Conservation (phyloP, 2,113 vertebrate genomes). For the Pleuronectes platessa region DNA sequence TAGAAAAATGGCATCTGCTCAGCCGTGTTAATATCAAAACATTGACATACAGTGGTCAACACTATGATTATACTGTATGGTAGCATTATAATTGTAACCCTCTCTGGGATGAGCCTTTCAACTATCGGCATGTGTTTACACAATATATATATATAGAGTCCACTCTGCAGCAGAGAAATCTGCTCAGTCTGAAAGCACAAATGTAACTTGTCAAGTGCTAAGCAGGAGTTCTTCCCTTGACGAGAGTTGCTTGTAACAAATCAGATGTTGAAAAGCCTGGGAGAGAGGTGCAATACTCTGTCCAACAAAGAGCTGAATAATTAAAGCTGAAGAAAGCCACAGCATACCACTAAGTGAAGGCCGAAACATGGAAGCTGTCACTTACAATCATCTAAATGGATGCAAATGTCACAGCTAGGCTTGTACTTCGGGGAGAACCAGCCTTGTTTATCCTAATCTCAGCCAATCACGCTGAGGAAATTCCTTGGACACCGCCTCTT, state of each 20-base stretch:
- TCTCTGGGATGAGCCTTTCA: constrained; percentile 19
- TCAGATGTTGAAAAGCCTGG: constrained; percentile 64
- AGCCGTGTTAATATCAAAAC: constrained; percentile 8
- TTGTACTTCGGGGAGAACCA: constrained; percentile 47
- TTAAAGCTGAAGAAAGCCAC: constrained; percentile 59
- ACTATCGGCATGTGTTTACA: constrained; percentile 7
- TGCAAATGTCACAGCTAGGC: constrained; percentile 68
- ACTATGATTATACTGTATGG: neutral
- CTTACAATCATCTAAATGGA: constrained; percentile 73
- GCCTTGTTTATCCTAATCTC: constrained; percentile 58
- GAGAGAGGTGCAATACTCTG: constrained; percentile 66
- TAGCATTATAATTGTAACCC: neutral
- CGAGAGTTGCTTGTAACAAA: constrained; percentile 55
- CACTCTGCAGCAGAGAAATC: neutral
- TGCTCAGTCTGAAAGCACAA: neutral
- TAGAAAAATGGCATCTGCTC: constrained; percentile 7
- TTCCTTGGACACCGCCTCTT: constrained; percentile 52
- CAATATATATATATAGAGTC: neutral
- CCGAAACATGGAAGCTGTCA: constrained; percentile 75
- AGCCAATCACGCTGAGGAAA: constrained; percentile 48
- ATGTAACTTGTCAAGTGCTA: neutral
- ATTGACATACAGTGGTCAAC: constrained; percentile 3
- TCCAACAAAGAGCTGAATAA: constrained; percentile 73
- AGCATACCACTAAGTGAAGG: constrained; percentile 60
- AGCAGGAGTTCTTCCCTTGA: constrained; percentile 11